Evolutionary conservation across 2,797 vertebrate species (phyloP), one percentile per base, ranked within the genome.

Genomic region (Sylvia borin): DNA sequence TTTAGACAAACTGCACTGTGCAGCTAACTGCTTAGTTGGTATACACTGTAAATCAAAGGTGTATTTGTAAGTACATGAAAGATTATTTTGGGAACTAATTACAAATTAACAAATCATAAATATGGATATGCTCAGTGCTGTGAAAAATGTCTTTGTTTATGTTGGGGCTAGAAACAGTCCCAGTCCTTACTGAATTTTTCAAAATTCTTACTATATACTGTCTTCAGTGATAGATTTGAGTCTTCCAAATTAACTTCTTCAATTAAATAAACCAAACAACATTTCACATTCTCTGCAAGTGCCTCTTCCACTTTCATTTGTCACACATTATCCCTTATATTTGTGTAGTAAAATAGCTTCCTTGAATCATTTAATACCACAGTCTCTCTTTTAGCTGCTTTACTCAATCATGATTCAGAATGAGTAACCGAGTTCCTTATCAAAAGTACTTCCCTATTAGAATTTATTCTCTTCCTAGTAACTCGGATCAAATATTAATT

Each of bases 31-130:
- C 66, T 83, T 84, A 70, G 75, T 31, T 72, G 80, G 29, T 81
- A 36, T 91, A 95, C 54, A 55, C 54, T 72, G 62, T 85, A 95
- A 95, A 93, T 94, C 90, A 88, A 85, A 92, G 66, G 81, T 78
- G 32, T n/a, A 62, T 78, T 94, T 97, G 92, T 70, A 54, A 93
- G 75, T 86, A 84, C 36, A 16, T 51, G 73, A 74, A 90, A 75
- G 36, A 92, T 92, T 94, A 85, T 92, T 95, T 95, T 95, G 50
- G 68, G 88, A 95, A 83, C 38, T 88, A 93, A 85, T 90, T 86
- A 31, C 48, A 93, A 89, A 92, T 90, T 94, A 88, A 61, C 19
- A 83, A 92, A 65, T 80, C 90, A 92, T 96, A 92, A 91, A 94
- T 91, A 94, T 78, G 54, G 29, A 92, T 90, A 47, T 53, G 47